A percentile compares a stretch with the other conserved stretches of the same genome.
phyloP scores from a whole-genome alignment of 2,888 invertebrate species.

The Latheticus oryzae region DNA sequence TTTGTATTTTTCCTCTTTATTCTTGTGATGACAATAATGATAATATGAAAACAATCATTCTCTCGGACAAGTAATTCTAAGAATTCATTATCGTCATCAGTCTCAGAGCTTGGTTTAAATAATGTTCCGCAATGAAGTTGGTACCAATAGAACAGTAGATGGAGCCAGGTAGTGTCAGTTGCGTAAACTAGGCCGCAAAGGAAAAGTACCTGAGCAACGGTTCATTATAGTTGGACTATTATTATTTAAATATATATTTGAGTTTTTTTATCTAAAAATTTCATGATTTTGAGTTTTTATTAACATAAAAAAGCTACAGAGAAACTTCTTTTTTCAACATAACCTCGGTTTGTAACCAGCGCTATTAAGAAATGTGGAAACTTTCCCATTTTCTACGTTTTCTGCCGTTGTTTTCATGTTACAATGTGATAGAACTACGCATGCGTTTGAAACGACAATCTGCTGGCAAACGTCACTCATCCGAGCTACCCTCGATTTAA shows the following conservation, averaged over 20 bases:
- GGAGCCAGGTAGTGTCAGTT: constrained; percentile 42
- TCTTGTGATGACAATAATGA: too few species aligned
- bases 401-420: constrained; percentile 33
- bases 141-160: constrained; percentile 39
- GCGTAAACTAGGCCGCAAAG: constrained; percentile 39
- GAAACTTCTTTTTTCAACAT: too few species aligned
- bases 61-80: not conserved
- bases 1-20: too few species aligned
- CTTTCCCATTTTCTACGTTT: constrained; percentile 34
- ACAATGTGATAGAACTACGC: constrained; percentile 29
- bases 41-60: constrained; percentile 8
- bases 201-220: constrained; percentile 38
- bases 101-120: constrained; percentile 13
- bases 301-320: too few species aligned
- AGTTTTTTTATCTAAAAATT: too few species aligned
- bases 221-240: constrained; percentile 22
- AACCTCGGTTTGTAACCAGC: constrained; percentile 30
- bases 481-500: constrained; percentile 46
- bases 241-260: constrained; percentile 24
- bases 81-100: constrained; percentile 16
- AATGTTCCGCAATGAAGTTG: constrained; percentile 17
- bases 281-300: too few species aligned
- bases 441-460: constrained; percentile 41
- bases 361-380: constrained; percentile 36
- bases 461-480: constrained; percentile 46